Evolutionary conservation across 2,888 invertebrate genomes (phyloP).

Genomic region (Callyntrura guangdongensis): DNA sequence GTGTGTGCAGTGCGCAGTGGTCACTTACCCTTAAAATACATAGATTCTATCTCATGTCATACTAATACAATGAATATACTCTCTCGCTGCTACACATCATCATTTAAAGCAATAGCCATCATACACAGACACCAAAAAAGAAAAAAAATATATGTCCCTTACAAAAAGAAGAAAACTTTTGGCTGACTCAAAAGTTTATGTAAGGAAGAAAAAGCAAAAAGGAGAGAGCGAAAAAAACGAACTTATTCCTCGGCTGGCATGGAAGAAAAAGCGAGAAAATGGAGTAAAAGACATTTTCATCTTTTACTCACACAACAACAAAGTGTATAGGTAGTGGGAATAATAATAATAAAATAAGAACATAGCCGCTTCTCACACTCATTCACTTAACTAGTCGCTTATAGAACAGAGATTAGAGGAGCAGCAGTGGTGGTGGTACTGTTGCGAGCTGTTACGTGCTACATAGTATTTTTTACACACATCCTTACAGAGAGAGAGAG

Average conservation of each 20-base stretch:
- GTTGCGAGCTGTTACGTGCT: background rate
- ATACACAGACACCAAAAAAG: constrained; percentile 6
- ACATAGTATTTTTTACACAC: constrained; percentile 35
- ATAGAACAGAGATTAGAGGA: background rate
- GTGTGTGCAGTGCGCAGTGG: constrained; percentile 26
- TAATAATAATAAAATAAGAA: constrained; percentile 14
- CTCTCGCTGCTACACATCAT: background rate
- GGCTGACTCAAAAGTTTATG: constrained; percentile 61
- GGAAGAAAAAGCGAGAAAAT: constrained; percentile 66
- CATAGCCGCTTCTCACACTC: constrained; percentile 47
- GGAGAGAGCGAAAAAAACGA: constrained; percentile 55
- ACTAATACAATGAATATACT: background rate
- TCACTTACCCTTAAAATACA: constrained; percentile 14
- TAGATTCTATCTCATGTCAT: background rate
- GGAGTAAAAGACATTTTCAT: constrained; percentile 48
- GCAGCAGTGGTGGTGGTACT: background rate
- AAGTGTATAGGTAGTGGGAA: background rate
- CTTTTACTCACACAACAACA: constrained; percentile 41
- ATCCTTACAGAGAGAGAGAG: background rate
- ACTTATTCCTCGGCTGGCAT: constrained; percentile 18
- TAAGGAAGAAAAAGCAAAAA: constrained; percentile 55
- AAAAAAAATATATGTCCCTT: constrained; percentile 36
- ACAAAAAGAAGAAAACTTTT: constrained; percentile 55
- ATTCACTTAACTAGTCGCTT: constrained; percentile 30
- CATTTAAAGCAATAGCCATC: background rate